These are phyloP conservation scores for Drosophila setifemur DNA, from an alignment of 1,140 invertebrate species.

Conservation along the genomic window DNA sequence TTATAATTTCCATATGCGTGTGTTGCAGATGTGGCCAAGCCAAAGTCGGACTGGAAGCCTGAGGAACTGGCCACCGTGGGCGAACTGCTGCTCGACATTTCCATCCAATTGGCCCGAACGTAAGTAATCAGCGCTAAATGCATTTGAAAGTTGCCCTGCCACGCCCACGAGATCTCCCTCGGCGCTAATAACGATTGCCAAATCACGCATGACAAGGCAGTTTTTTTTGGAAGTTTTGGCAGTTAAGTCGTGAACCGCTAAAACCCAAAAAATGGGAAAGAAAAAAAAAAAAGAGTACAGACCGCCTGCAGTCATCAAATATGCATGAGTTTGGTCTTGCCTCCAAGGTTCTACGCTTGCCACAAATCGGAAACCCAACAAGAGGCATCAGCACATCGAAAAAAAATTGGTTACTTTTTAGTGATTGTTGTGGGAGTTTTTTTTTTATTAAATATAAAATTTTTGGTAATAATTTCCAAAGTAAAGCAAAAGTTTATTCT, in stretches of 20 bases:
- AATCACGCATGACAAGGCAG: conserved; percentile 65
- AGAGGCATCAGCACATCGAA: conserved; percentile 40
- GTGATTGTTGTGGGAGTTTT: too few species aligned
- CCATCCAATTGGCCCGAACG: conserved; percentile 92
- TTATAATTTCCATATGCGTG: neutral
- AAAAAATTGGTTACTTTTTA: too few species aligned
- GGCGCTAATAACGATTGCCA: conserved; percentile 55
- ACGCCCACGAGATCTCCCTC: conserved; percentile 55
- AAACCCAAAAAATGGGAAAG: too few species aligned
- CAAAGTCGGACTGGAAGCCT: conserved; percentile 89
- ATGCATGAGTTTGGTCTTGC: conserved; percentile 43
- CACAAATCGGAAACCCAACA: conserved; percentile 21
- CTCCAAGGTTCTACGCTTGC: conserved; percentile 59
- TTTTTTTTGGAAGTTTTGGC: too few species aligned
- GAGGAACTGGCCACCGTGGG: conserved; percentile 92
- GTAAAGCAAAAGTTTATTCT: neutral
- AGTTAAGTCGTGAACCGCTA: conserved; percentile 19
- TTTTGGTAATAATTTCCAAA: neutral
- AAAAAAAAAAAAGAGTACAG: too few species aligned
- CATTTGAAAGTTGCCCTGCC: conserved; percentile 67
- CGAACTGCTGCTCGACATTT: conserved; percentile 92
- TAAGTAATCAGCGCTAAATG: conserved; percentile 84
- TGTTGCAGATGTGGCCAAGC: conserved; percentile 87
- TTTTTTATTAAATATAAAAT: too few species aligned
- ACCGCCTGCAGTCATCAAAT: conserved; percentile 57